Percentiles rank a stretch among this genome's conserved stretches.
Conservation (phyloP, 2,888 invertebrate species). For the Oscheius sp. region DNA sequence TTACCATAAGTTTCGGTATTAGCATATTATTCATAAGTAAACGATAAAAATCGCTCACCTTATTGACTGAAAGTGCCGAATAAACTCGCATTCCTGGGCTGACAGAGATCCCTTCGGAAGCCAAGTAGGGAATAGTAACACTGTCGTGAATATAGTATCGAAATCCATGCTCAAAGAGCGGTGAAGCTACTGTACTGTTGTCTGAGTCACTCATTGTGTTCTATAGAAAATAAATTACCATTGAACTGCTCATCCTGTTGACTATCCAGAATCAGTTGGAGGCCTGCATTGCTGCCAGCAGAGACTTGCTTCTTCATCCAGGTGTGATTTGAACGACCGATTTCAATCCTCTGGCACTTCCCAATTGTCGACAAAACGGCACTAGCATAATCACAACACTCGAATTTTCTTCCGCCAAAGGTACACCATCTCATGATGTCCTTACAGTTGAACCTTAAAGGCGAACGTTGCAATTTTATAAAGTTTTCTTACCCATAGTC, state of each 20-base stretch:
- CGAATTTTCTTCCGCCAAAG: slow-evolving; percentile 43
- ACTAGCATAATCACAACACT: slow-evolving; percentile 65
- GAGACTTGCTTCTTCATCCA: slow-evolving; percentile 66
- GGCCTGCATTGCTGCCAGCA: slow-evolving; percentile 62
- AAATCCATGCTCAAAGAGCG: slow-evolving; percentile 68
- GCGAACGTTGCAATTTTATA: slow-evolving; percentile 23
- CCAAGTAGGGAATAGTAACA: slow-evolving; percentile 59
- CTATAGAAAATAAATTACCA: not conserved
- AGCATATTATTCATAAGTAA: too few relatives aligned
- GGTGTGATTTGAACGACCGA: slow-evolving; percentile 49
- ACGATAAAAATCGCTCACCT: slow-evolving; percentile 6
- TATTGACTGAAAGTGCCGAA: slow-evolving; percentile 50
- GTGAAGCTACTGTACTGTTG: slow-evolving; percentile 46
- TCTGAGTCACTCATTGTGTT: slow-evolving; percentile 5
- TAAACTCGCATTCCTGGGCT: slow-evolving; percentile 62
- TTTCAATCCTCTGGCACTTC: slow-evolving; percentile 61
- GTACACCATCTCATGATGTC: slow-evolving; percentile 35
- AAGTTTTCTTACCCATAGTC: slow-evolving; percentile 37
- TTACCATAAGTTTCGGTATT: too few relatives aligned
- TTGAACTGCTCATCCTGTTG: slow-evolving; percentile 63
- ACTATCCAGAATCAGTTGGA: slow-evolving; percentile 65
- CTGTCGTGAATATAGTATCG: slow-evolving; percentile 66
- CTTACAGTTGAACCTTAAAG: slow-evolving; percentile 46
- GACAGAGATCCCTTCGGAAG: slow-evolving; percentile 69
- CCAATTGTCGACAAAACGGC: slow-evolving; percentile 68